Evolutionary conservation across 1,140 invertebrate genomes (phyloP), one percentile per base, ranked within the genome.

Genomic region (Goniozus legneri): DNA sequence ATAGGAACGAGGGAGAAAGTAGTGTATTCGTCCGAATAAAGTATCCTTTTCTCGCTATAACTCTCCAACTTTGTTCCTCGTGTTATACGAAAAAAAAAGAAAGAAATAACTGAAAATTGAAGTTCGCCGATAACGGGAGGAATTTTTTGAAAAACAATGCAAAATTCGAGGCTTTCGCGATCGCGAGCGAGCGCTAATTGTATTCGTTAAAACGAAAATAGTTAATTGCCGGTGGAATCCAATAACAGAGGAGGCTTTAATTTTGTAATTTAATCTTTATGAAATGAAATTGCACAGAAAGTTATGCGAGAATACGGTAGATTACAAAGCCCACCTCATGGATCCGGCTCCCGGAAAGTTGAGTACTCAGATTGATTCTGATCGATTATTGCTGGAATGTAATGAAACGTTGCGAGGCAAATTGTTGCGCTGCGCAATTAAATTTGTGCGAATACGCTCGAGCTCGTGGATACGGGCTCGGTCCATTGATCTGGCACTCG

Each of bases 401-500:
- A 51, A 41, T 38, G 49, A 37, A 47, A 42, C 49, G 47, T 40
- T 18, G 21, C 37, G 49, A 47, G 14, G 44, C 44, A 34, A 27
- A 10, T 27, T 10, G 24, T 27, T 41, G 44, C 34, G 38, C 44
- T 47, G 44, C 31, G 34, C 47, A 51, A 51, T 51, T 41, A 47
- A 51, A 51, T 51, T 36, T 47, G 31, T 27, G 24, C 10, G 37
- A 51, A 41, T 38, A n/a, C n/a, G n/a, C n/a, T n/a, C n/a, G n/a
- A n/a, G n/a, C n/a, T n/a, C n/a, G 18, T 47, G 24, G 31, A 47
- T 51, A 51, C 47, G 47, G 30, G 18, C 27, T 35, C 44, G 47
- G 44, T 10, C 10, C 24, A 27, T 27, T 27, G 24, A 27, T 27
- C 24, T 27, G 24, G 4, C 24, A 27, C 24, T n/a, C n/a, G n/a